Evolutionary conservation across 1,140 invertebrate genomes (phyloP).

Genomic region (Anoplolepis gracilipes): DNA sequence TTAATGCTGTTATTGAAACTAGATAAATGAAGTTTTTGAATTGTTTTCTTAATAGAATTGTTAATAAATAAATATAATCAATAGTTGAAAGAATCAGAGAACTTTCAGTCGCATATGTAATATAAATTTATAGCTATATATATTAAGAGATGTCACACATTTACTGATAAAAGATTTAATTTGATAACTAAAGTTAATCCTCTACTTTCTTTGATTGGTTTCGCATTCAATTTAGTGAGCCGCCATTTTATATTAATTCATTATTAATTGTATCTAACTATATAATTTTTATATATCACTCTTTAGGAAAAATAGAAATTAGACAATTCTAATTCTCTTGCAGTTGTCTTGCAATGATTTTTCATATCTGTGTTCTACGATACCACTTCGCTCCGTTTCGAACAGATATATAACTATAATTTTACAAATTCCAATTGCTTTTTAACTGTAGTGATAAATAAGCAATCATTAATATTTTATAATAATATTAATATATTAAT

Average conservation of each 20-base stretch:
- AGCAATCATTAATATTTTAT: background rate
- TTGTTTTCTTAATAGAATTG: background rate
- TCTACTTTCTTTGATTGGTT: conserved; percentile 78
- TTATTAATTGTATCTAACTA: conserved; percentile 81
- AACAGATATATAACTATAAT: background rate
- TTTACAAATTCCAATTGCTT: background rate
- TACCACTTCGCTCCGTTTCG: conserved; percentile 69
- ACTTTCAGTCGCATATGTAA: conserved; percentile 62
- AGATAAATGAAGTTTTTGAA: too few species aligned
- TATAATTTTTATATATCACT: conserved; percentile 77
- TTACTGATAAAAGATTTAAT: conserved; percentile 71
- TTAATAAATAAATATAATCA: background rate
- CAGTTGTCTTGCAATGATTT: conserved; percentile 80
- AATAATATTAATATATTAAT: conserved; percentile 9
- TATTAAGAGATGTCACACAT: conserved; percentile 66
- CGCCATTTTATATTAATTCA: conserved; percentile 79
- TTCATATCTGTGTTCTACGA: conserved; percentile 78
- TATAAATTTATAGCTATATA: conserved; percentile 67
- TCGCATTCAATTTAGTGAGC: conserved; percentile 78
- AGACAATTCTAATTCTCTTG: conserved; percentile 81
- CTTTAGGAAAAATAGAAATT: conserved; percentile 80
- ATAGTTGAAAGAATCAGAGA: conserved; percentile 62
- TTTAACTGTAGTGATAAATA: background rate
- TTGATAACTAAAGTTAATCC: conserved; percentile 76
- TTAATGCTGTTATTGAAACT: background rate